Conservation (phyloP, 2,113 vertebrate genomes). For the Fulmarus glacialis region DNA sequence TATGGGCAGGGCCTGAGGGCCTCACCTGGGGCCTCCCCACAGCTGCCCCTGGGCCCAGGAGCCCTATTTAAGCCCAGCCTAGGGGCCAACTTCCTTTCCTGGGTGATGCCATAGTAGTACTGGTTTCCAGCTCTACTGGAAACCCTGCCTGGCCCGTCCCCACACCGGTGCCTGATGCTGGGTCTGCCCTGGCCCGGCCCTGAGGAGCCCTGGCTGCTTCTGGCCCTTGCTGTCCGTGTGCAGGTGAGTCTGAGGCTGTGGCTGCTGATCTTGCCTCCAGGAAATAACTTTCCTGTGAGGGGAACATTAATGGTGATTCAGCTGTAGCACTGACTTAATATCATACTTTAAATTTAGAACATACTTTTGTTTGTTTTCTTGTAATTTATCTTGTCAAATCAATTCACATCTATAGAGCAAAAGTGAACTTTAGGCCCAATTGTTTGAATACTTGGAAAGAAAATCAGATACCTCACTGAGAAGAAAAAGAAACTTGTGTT, state of each 20-base stretch:
- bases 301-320: neutral
- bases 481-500: neutral
- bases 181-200: accelerated
- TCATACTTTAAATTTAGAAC: neutral
- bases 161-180: accelerated
- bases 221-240: neutral
- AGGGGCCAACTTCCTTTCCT: accelerated
- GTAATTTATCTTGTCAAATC: neutral
- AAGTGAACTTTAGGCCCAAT: neutral
- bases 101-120: accelerated
- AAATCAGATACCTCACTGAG: neutral
- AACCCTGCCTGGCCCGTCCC: accelerated
- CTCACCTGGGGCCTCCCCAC: neutral
- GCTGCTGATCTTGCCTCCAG: neutral
- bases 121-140: accelerated
- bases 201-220: neutral
- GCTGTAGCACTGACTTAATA: neutral
- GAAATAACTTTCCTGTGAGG: neutral
- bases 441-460: neutral
- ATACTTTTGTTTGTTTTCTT: neutral
- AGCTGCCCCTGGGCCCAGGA: no score
- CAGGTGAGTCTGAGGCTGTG: neutral
- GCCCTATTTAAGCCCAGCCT: neutral
- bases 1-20: no score
- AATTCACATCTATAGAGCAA: neutral